Base-by-base conservation (phyloP, 2,113 vertebrate genomes). In the Centropristis striata region DNA sequence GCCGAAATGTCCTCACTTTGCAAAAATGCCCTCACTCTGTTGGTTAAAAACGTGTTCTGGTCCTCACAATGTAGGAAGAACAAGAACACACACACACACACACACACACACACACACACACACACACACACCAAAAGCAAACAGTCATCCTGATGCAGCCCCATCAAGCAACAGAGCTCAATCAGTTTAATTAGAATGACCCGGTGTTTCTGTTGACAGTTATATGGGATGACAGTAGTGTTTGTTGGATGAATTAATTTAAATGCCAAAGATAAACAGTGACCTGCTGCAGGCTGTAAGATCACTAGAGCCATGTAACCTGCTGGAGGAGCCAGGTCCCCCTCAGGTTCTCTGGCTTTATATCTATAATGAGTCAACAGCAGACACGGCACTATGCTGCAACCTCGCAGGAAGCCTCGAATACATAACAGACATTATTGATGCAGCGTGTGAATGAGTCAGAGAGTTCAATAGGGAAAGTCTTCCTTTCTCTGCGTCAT, bases 401-500 rank as follows among this genome's bases (percentile, higher is more conserved):
- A 39, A 81, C 27, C 32, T 81, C 46, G 14, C 78, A 81, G 27
- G 49, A 69, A 51, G 61, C 42, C 78, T 69, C 50, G 12, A 73
- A 73, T 78, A 77, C 68, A 61, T 72, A 68, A 77, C 78, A 61
- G 41, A 64, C 67, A 81, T 68, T 71, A 81, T 4, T 58, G 73
- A 85, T 81, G 63, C 68, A 64, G 68, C 4, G 61, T 85, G 78
- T 73, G 73, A 85, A 77, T 50, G 72, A 50, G 77, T 67, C 66
- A 65, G 36, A 42, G 47, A 65, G 54, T 58, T 65, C 65, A 75
- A 25, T 39, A 59, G 28, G 39, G 68, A 68, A 44, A 16, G 41
- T 28, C 49, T 63, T 57, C 75, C 50, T 11, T 20, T 36, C 28
- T 25, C 15, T 11, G 47, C 39, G 13, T 15, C 49, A 54, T 0